Conservation (phyloP, 2,113 vertebrate genomes). For the Ahaetulla prasina region DNA sequence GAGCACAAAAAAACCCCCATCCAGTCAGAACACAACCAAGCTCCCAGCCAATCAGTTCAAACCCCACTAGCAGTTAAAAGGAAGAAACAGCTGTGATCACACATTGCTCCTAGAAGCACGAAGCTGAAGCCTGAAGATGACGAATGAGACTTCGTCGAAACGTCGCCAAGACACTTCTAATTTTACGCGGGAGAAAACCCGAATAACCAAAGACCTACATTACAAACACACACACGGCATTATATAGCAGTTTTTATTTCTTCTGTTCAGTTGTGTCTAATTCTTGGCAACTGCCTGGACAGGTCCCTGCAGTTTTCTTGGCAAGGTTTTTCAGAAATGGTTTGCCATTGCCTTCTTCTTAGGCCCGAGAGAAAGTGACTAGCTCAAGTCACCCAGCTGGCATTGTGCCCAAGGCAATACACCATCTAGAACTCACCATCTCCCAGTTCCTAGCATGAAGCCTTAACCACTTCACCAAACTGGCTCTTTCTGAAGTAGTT, state of each 20-base stretch:
- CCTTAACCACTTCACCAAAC: background rate
- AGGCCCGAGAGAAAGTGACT: background rate
- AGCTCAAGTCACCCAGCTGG: background rate
- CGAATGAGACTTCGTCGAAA: too few relatives aligned
- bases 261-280: background rate
- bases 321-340: background rate
- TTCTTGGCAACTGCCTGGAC: background rate
- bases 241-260: background rate
- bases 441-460: background rate
- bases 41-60: too few relatives aligned
- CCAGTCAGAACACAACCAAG: too few relatives aligned
- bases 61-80: too few relatives aligned
- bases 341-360: background rate
- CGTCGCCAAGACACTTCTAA: too few relatives aligned
- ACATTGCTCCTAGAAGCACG: too few relatives aligned
- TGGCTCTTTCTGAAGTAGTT: background rate
- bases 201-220: too few relatives aligned
- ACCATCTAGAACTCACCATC: background rate
- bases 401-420: background rate
- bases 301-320: background rate
- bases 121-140: too few relatives aligned
- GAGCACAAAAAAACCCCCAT: too few relatives aligned
- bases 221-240: too few relatives aligned
- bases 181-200: too few relatives aligned
- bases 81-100: too few relatives aligned